phyloP scores from a whole-genome alignment of 2,888 invertebrate species.

The Drosophila merina region DNA sequence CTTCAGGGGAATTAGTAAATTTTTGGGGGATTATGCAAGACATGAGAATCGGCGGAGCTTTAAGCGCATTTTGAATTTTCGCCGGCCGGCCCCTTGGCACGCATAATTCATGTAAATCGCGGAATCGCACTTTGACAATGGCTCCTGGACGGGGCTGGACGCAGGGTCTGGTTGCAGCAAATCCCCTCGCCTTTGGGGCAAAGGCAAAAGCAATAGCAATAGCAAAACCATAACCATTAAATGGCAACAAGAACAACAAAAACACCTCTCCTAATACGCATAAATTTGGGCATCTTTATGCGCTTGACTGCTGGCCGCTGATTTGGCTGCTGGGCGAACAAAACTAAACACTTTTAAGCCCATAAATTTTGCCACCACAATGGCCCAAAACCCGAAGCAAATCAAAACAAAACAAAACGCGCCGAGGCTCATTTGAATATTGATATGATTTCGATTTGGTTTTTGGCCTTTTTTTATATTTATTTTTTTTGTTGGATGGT shows the following conservation, averaged over 20 bases:
- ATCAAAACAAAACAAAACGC: conserved; percentile 66
- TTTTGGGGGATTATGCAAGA: conserved; percentile 10
- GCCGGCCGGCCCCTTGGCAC: conserved; percentile 11
- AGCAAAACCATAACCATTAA: not conserved
- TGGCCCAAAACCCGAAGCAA: conserved; percentile 49
- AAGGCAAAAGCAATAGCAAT: too few relatives aligned
- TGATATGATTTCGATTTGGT: conserved; percentile 67
- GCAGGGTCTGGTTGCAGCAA: too few relatives aligned
- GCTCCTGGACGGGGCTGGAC: conserved; percentile 3
- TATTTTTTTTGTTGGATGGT: not conserved
- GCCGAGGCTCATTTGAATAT: conserved; percentile 67
- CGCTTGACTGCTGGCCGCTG: conserved; percentile 36
- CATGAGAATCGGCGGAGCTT: not conserved
- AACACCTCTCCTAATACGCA: conserved; percentile 29
- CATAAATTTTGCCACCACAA: conserved; percentile 53
- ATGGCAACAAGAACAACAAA: not conserved
- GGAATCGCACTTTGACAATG: conserved; percentile 33
- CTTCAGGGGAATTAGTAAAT: not conserved
- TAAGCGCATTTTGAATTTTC: conserved; percentile 12
- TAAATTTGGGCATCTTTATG: conserved; percentile 48
- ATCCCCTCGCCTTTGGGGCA: too few relatives aligned
- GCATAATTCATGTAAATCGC: conserved; percentile 46
- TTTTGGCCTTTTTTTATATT: not conserved
- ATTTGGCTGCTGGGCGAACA: conserved; percentile 42
- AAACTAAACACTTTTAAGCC: conserved; percentile 59